Evolutionary conservation across 2,888 invertebrate species (phyloP), one percentile per base, ranked within the genome.

Genomic region (Plagodis pulveraria): DNA sequence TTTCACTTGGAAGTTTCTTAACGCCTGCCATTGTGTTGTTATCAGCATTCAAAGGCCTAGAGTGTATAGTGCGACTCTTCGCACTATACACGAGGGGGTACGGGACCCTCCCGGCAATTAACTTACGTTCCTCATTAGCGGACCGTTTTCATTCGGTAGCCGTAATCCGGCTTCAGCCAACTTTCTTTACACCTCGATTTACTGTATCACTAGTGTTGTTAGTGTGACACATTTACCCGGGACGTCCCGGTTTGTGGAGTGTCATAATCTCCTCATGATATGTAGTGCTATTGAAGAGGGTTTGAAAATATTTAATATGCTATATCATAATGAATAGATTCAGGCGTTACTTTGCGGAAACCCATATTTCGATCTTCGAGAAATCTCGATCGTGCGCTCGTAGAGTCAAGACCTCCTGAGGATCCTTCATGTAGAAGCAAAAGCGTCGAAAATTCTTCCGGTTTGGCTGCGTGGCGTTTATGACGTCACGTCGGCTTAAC

Each of bases 81-180:
- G n/a, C n/a, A n/a, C n/a, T n/a, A n/a, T n/a, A 73, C 70, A 76
- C 78, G 76, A 74, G 72, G 51, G 66, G 74, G 69, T 61, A 66
- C 71, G 62, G 66, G 67, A 40, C 76, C 76, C 75, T 71, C 70
- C 70, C 76, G 71, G 82, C 86, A 87, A 88, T 89, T 88, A 89
- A 87, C 83, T 56, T 84, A 83, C 83, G 79, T 79, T 81, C 82
- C 87, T 90, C 89, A 89, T 89, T 89, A 89, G 82, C 86, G 85
- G 84, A 73, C 81, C 83, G 85, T 89, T 89, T 80, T 82, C 87
- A 88, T 89, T 86, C 89, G 78, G 76, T 62, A 75, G 70, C 76
- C 85, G 87, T 86, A 86, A 86, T 84, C 86, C 80, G 71, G 73
- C 74, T 74, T 72, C 68, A 74, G 70, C 71, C 70, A 83, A 84